Evolutionary conservation across 1,140 invertebrate species (phyloP), one percentile per base, ranked within the genome.

Genomic region (Drosophila auraria): DNA sequence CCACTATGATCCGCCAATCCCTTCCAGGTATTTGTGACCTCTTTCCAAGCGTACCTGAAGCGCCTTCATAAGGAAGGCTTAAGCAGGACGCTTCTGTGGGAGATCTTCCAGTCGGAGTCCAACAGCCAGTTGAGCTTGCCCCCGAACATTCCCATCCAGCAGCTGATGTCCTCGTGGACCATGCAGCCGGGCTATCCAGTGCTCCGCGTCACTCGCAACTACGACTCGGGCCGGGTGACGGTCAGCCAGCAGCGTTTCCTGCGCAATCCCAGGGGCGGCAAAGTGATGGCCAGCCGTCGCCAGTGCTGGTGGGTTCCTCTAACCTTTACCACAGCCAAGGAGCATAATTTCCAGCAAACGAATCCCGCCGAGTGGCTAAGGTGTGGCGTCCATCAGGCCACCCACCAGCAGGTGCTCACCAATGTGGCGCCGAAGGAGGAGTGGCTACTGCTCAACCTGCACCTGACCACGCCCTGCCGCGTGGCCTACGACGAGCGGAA

Each of bases 161-260:
- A 17, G 47, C 15, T 63, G 15, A 63, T 63, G 61, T 36, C 51
- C 33, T 53, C 61, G 9, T 63, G 61, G 61, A 63, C 36, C 9
- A 5, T 53, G 61, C 49, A 53, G 20, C 61, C 61, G 23, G 61
- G 61, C 25, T 63, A 63, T 42, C 61, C 61, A 33, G 47, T 63
- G 15, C 7, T 63, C 4, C 3, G 0, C 1, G 61, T 63, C n/a
- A 12, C 1, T 15, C 47, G 61, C 5, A 7, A 63, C 49, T 63
- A 63, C 20, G 33, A 11, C 0, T 11, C 33, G 23, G 36, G 38
- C 3, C 33, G 14, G 33, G 61, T 63, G 11, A 38, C 9, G 0
- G 27, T 63, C 1, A 27, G 15, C 23, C 61, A 63, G 23, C 2
- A 53, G 47, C 47, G 33, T 0, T 63, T 42, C 3, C 61, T 63